Evolutionary conservation across 2,113 vertebrate species (phyloP).

Genomic region (Pelmatolapia mariae): DNA sequence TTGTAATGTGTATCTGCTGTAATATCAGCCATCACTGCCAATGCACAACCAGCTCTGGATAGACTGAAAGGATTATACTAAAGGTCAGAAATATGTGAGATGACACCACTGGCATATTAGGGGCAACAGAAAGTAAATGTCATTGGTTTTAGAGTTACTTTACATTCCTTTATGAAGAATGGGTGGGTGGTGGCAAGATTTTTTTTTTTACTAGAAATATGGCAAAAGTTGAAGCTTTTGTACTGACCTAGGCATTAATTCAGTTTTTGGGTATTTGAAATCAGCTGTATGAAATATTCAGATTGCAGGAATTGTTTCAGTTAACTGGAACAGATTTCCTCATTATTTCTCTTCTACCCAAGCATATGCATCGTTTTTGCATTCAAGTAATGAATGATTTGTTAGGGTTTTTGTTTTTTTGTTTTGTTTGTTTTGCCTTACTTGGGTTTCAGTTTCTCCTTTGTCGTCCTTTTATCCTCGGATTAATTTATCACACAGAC

Average conservation of each 20-base stretch:
- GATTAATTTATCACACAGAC: background rate
- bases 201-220: background rate
- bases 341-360: background rate
- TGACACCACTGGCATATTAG: conserved; percentile 20
- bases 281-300: conserved; percentile 40
- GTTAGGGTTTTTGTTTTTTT: background rate
- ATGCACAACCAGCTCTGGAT: conserved; percentile 8
- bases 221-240: conserved; percentile 12
- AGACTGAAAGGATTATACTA: conserved; percentile 50
- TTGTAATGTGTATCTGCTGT: background rate
- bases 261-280: conserved; percentile 8
- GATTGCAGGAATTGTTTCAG: background rate
- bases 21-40: conserved; percentile 9
- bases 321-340: conserved; percentile 1
- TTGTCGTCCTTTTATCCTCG: background rate
- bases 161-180: conserved; percentile 24
- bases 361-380: background rate
- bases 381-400: background rate
- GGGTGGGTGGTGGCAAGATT: background rate
- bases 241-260: conserved; percentile 6
- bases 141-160: conserved; percentile 48
- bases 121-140: conserved; percentile 49
- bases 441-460: background rate
- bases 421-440: background rate
- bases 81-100: conserved; percentile 61